phyloP scores from a whole-genome alignment of 2,797 vertebrate genomes.

The Garrulus glandarius region DNA sequence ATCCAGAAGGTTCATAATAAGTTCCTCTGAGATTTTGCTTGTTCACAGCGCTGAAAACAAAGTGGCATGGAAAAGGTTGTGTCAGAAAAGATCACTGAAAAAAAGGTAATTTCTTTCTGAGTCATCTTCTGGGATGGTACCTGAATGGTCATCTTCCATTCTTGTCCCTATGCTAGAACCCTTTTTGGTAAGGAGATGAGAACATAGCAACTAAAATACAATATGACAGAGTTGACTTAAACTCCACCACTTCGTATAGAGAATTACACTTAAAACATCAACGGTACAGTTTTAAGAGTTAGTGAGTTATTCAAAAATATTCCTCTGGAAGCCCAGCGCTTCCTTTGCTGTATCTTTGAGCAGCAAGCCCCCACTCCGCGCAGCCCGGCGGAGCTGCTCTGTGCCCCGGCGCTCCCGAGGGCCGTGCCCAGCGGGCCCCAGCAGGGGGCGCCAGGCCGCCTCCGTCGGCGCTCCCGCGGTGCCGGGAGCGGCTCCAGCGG shows the following conservation, averaged over 20 bases:
- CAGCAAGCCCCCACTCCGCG: rapidly evolving
- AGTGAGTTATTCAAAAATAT: rapidly evolving
- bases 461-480: not conserved
- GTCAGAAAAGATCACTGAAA: not conserved
- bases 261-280: not conserved
- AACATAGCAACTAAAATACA: not conserved
- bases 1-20: not conserved
- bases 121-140: not conserved
- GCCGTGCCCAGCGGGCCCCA: not conserved
- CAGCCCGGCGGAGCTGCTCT: not conserved
- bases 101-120: not conserved
- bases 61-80: not conserved
- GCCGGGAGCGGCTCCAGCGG: too few relatives aligned
- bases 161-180: not conserved
- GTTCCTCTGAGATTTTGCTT: not conserved
- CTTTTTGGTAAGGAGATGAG: not conserved
- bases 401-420: too few relatives aligned
- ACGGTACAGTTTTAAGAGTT: rapidly evolving
- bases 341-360: too few relatives aligned
- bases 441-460: not conserved
- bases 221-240: rapidly evolving
- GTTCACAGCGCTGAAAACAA: not conserved
- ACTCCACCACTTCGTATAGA: rapidly evolving
- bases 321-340: rapidly evolving
- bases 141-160: not conserved